These are phyloP conservation scores for Berghia stephanieae DNA, from an alignment of 1,140 invertebrate species.

Conservation along the genomic window DNA sequence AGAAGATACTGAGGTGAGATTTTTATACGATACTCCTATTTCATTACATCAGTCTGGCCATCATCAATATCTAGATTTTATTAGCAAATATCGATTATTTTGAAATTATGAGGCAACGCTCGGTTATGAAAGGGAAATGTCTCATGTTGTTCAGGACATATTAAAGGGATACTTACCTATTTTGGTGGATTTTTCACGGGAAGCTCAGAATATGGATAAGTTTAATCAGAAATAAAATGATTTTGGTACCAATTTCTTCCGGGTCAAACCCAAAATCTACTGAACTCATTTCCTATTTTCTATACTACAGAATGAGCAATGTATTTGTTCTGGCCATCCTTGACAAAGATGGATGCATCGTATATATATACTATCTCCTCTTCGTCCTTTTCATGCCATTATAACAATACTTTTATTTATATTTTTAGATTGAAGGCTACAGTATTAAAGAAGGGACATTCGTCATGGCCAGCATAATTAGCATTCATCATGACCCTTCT, in stretches of 20 bases:
- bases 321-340: neutral
- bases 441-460: conserved; percentile 35
- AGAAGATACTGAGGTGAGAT: conserved; percentile 34
- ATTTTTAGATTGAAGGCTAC: conserved; percentile 32
- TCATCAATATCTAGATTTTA: neutral
- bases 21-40: neutral
- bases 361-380: neutral
- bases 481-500: conserved; percentile 72
- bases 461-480: conserved; percentile 74
- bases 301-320: neutral
- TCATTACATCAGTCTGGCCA: neutral
- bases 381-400: too few relatives aligned
- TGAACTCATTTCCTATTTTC: neutral
- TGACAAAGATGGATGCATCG: neutral
- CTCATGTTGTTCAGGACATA: neutral
- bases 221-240: too few relatives aligned
- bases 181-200: neutral
- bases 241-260: neutral
- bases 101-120: neutral
- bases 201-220: too few relatives aligned
- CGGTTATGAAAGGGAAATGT: neutral
- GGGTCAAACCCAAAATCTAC: neutral
- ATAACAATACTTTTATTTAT: neutral
- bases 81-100: neutral
- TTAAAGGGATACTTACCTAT: neutral